Evolutionary conservation across 2,113 vertebrate genomes (phyloP).

Genomic region (Mystacornis crossleyi): DNA sequence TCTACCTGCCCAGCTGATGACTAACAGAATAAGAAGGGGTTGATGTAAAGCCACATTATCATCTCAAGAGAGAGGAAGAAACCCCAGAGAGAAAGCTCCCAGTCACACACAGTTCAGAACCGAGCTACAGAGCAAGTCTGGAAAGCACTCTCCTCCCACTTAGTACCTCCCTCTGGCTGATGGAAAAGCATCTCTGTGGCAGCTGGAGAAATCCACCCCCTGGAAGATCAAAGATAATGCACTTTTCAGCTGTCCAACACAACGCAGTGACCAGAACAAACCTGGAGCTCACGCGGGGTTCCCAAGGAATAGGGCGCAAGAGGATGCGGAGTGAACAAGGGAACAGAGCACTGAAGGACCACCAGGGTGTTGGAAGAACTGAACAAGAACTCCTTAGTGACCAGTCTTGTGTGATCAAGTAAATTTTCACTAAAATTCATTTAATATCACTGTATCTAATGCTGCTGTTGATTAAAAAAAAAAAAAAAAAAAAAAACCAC

Average conservation of each 20-base stretch:
- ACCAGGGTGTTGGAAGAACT: not conserved
- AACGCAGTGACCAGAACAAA: not conserved
- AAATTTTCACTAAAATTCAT: not conserved
- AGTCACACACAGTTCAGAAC: not conserved
- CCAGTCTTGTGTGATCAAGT: not conserved
- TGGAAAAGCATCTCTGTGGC: not conserved
- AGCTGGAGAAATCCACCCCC: not conserved
- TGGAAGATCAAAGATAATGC: not conserved
- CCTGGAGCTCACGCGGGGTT: accelerated
- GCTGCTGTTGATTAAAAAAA: not conserved
- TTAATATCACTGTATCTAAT: not conserved
- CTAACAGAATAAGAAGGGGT: not conserved
- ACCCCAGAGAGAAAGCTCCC: not conserved
- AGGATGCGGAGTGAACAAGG: not conserved
- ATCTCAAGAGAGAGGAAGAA: not conserved
- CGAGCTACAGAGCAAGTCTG: not conserved
- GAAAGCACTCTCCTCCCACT: not conserved
- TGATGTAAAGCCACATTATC: not conserved
- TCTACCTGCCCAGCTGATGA: not conserved
- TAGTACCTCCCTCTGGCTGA: not conserved
- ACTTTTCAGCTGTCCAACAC: not conserved
- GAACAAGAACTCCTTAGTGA: not conserved
- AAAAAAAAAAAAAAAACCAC: not conserved
- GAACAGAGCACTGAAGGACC: not conserved
- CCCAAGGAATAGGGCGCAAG: not conserved